Base-by-base conservation (phyloP, 2,113 vertebrate genomes). In the Pachycephala philippinensis region DNA sequence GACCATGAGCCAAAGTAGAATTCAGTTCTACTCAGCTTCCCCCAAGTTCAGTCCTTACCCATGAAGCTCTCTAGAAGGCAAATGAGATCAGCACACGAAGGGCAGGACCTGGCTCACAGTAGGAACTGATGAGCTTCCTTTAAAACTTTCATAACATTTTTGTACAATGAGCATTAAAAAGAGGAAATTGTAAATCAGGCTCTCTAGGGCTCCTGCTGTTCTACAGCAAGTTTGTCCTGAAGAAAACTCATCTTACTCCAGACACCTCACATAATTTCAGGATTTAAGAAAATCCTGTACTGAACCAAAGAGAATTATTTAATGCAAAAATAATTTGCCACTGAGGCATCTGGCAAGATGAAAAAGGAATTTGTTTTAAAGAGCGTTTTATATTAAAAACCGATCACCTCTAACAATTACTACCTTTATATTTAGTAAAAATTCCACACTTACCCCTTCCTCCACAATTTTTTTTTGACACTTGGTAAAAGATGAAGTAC, bases 401-500 rank as follows among this genome's bases (percentile, higher is more conserved):
- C 27, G 2, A 95, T 88, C 81, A 84, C 86, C 57, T 92, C 79
- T 65, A 95, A 92, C 72, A 96, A 95, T 94, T 87, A 70, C 49
- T 77, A 78, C 87, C 86, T 89, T 93, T 91, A 81, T 84, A 72
- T 80, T 82, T 89, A 70, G 94, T 86, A 66, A 81, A 72, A 65
- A 33, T 94, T 92, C 92, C 90, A 92, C 93, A 77, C 23, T 92
- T 97, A 65, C 68, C 37, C 93, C 57, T 87, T 91, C 84, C 57
- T 82, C 69, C 63, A n/a, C 54, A 20, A 18, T 27, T 86, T 84
- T 92, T 96, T 96, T 96, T 82, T 93, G 91, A 97, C 95, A 78
- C 88, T 79, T 70, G 57, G 89, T 93, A 95, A 95, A 96, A 94
- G 94, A 97, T 87, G 93, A 97, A 97, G 92, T 89, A 91, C 91